These are phyloP conservation scores for Antitype chi DNA, from an alignment of 2,888 invertebrate species.

Conservation along the genomic window DNA sequence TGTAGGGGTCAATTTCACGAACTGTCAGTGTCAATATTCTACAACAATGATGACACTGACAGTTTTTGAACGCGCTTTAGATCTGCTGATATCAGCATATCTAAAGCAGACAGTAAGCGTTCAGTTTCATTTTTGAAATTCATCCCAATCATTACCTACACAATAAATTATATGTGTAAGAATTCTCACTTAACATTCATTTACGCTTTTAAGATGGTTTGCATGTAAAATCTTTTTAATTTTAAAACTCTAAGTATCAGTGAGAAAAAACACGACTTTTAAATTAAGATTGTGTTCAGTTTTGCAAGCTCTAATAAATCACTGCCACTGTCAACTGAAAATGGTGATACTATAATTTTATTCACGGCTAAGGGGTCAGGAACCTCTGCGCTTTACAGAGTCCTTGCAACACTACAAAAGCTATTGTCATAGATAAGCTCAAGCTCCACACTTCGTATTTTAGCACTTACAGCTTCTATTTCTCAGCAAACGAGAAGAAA, in stretches of 20 bases:
- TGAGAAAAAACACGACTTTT: not conserved
- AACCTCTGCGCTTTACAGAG: constrained; percentile 10
- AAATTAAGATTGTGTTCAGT: constrained; percentile 11
- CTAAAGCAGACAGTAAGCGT: no score
- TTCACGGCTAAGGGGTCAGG: constrained; percentile 16
- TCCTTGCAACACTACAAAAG: constrained; percentile 11
- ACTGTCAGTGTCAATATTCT: no score
- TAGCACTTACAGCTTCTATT: constrained; percentile 33
- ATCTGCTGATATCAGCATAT: no score
- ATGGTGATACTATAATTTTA: not conserved
- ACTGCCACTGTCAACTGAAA: constrained; percentile 14
- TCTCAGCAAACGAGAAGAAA: constrained; percentile 49
- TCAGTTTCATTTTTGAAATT: no score
- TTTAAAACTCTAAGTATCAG: not conserved
- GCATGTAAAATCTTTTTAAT: constrained; percentile 14
- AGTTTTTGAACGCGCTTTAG: no score
- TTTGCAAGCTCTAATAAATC: constrained; percentile 43
- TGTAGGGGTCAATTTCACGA: no score
- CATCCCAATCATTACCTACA: no score
- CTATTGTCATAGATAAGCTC: constrained; percentile 46
- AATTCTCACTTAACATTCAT: not conserved
- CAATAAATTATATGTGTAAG: not conserved
- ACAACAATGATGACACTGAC: no score
- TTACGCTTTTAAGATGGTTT: not conserved
- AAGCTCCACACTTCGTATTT: constrained; percentile 45